Conservation (phyloP, 2,113 vertebrate genomes). For the Myanophis thanlyinensis region DNA sequence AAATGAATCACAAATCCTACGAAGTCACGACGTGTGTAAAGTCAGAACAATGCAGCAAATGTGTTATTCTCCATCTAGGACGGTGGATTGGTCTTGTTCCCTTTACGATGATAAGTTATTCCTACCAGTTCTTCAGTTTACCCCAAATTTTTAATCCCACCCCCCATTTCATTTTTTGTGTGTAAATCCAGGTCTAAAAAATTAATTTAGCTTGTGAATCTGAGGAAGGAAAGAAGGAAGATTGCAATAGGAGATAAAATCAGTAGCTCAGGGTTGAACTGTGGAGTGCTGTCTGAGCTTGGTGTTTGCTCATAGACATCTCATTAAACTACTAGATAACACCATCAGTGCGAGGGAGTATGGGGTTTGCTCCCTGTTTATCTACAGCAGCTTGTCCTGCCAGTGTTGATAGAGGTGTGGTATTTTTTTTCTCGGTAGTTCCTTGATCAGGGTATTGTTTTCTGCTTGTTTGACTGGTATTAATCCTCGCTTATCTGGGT, state of each 20-base stretch:
- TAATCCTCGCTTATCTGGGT: neutral
- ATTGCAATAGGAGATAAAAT: neutral
- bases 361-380: neutral
- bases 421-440: neutral
- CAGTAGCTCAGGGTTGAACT: neutral
- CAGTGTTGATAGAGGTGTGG: neutral
- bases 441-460: neutral
- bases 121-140: neutral
- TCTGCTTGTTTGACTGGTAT: neutral
- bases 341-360: neutral
- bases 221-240: neutral
- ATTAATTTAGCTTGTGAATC: neutral
- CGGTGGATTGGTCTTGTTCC: neutral
- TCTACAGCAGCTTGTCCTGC: neutral
- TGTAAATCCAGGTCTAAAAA: neutral
- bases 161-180: neutral
- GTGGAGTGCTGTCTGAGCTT: neutral
- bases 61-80: neutral
- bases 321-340: neutral
- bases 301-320: neutral
- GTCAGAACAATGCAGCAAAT: neutral
- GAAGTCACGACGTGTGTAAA: neutral
- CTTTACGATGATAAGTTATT: neutral
- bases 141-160: neutral
- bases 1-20: neutral